Percentiles rank a stretch among this genome's conserved stretches.
Conservation (phyloP, 2,888 invertebrate species). For the Cyrtodaria siliqua region DNA sequence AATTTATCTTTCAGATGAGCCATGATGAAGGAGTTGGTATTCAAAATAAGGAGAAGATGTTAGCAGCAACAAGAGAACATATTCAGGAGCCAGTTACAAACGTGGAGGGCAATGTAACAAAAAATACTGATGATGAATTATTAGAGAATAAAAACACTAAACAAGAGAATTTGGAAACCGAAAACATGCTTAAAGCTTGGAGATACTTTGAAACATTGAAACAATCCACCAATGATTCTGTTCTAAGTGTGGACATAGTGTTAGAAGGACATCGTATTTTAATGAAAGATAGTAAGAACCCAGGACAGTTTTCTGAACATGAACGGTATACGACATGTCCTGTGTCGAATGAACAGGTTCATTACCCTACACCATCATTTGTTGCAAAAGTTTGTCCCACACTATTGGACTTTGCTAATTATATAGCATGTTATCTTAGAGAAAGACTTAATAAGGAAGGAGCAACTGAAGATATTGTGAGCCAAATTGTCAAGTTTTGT, state of each 20-base stretch:
- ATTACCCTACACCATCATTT: background rate
- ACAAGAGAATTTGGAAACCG: background rate
- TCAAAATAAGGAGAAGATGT: background rate
- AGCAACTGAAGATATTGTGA: background rate
- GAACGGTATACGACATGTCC: background rate
- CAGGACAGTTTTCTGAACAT: background rate
- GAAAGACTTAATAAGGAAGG: background rate
- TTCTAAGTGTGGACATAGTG: background rate
- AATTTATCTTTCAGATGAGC: background rate
- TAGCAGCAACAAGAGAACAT: background rate
- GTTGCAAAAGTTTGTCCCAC: background rate
- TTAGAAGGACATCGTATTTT: background rate
- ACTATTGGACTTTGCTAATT: background rate
- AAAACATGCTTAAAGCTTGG: constrained; percentile 1
- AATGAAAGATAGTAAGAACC: background rate
- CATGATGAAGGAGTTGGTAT: background rate
- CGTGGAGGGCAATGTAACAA: background rate
- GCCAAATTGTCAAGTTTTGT: background rate
- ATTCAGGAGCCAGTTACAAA: too few species aligned
- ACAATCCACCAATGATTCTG: background rate
- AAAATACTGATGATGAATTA: too few species aligned
- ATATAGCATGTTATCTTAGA: background rate
- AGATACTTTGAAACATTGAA: background rate
- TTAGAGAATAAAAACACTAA: too few species aligned
- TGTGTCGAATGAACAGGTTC: background rate